Evolutionary conservation across 2,113 vertebrate species (phyloP).

Genomic region (Albula goreensis): DNA sequence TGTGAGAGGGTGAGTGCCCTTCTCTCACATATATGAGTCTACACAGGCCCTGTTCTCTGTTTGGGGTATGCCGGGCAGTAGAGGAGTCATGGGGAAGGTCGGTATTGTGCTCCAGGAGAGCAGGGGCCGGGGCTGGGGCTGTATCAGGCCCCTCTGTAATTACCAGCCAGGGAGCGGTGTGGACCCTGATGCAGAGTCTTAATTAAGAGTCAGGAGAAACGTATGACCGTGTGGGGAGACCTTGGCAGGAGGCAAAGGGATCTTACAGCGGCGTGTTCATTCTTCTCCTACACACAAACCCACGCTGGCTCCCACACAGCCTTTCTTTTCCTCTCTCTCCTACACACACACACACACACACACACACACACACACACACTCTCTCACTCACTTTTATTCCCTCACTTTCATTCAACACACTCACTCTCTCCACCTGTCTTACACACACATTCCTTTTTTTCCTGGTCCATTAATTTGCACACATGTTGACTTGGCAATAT

Average conservation of each 20-base stretch:
- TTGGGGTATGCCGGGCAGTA: background rate
- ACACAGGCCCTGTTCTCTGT: too few relatives aligned
- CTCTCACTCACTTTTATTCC: background rate
- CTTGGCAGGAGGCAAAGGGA: background rate
- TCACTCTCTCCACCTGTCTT: background rate
- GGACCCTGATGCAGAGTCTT: background rate
- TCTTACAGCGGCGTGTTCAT: background rate
- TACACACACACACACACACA: background rate
- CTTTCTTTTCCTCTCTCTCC: too few relatives aligned
- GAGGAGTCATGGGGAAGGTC: background rate
- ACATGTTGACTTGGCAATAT: too few relatives aligned
- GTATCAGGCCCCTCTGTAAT: conserved; percentile 4
- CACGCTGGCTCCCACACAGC: background rate
- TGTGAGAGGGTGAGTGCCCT: too few relatives aligned
- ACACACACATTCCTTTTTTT: background rate
- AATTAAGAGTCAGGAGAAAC: conserved; percentile 18
- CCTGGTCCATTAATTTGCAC: background rate
- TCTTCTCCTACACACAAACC: background rate
- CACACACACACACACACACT: background rate
- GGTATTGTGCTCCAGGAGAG: background rate
- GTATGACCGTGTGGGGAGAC: background rate
- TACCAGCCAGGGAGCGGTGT: background rate
- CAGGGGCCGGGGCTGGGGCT: background rate
- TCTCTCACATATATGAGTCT: too few relatives aligned
- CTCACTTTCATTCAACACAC: background rate